These are phyloP conservation scores for Acromyrmex echinatior DNA, from an alignment of 1,140 invertebrate species.

Conservation along the genomic window DNA sequence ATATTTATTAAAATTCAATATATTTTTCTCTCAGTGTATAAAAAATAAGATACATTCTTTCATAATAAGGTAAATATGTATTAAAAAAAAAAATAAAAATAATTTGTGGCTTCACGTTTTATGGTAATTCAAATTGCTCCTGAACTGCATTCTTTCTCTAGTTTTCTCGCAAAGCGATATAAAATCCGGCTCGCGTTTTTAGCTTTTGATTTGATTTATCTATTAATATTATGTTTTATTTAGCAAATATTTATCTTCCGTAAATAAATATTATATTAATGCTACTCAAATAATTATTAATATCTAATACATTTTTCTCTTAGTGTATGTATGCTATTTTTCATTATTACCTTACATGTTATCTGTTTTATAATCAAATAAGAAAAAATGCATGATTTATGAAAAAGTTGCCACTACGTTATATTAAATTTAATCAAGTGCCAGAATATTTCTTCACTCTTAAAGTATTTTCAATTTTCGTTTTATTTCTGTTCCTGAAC, in stretches of 20 bases:
- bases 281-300: too few species aligned
- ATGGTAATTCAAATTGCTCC: background rate
- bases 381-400: conserved; percentile 1
- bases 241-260: too few species aligned
- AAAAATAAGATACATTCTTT: background rate
- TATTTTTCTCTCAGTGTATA: background rate
- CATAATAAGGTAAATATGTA: too few species aligned
- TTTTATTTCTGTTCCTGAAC: background rate
- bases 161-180: background rate
- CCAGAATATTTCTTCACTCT: background rate
- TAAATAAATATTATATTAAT: too few species aligned
- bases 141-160: background rate
- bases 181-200: conserved; percentile 6
- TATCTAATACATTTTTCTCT: too few species aligned
- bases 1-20: too few species aligned
- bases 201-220: background rate
- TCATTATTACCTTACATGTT: background rate
- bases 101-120: background rate
- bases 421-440: background rate
- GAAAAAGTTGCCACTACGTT: background rate
- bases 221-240: too few species aligned
- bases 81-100: background rate
- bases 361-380: background rate
- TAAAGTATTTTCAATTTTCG: background rate
- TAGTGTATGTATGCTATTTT: background rate